Evolutionary conservation across 2,888 invertebrate species (phyloP).

Genomic region (Cotesia congregata): DNA sequence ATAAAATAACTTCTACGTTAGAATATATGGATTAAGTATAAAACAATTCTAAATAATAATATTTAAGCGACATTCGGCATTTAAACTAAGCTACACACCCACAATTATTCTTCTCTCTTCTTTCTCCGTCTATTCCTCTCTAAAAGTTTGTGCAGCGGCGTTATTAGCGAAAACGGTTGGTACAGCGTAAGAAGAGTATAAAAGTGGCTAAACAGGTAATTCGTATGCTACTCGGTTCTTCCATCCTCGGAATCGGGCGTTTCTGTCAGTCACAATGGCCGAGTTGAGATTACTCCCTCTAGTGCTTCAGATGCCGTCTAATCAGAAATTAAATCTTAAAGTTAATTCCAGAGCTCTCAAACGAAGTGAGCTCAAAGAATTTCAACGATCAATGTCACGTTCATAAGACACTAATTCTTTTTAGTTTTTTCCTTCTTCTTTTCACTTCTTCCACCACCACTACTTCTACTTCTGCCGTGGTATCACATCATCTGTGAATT

Average conservation of each 20-base stretch:
- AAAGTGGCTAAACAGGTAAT: conserved; percentile 64
- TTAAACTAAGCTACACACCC: background rate
- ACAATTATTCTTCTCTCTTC: background rate
- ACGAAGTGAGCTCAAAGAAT: conserved; percentile 25
- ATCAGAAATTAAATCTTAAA: conserved; percentile 69
- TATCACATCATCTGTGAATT: conserved; percentile 17
- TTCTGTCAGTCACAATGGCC: conserved; percentile 69
- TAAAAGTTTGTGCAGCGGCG: conserved; percentile 27
- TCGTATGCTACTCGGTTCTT: conserved; percentile 67
- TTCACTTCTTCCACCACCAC: conserved; percentile 7
- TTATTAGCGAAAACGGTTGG: conserved; percentile 60
- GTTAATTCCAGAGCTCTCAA: conserved; percentile 57
- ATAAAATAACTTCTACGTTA: too few species aligned
- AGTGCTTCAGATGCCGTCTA: conserved; percentile 59
- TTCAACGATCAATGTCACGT: conserved; percentile 24
- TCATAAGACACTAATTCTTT: conserved; percentile 18
- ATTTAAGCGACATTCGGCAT: too few species aligned
- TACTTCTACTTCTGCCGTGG: conserved; percentile 12
- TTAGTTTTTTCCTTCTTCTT: conserved; percentile 2
- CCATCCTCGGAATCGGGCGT: conserved; percentile 65
- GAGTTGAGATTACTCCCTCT: conserved; percentile 61
- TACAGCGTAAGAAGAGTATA: conserved; percentile 33
- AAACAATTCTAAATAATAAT: too few species aligned
- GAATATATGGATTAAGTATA: too few species aligned
- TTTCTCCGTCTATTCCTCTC: too few species aligned